Evolutionary conservation across 1,140 invertebrate species (phyloP), one percentile per base, ranked within the genome.

Genomic region (Ceratitis capitata): DNA sequence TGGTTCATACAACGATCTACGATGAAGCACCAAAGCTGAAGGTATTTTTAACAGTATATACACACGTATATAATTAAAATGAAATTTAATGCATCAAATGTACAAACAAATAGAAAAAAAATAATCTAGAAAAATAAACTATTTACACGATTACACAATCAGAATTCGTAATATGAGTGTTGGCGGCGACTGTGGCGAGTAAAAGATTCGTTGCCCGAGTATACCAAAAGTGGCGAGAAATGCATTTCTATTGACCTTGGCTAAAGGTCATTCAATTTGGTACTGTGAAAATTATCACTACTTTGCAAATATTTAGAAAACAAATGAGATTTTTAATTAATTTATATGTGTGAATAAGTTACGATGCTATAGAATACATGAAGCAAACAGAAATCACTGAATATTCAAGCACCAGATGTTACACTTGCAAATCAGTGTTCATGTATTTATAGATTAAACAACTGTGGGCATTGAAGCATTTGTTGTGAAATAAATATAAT

Each of bases 1-100:
- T 91, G 90, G 90, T 91, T 85, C 91, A 91, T 88, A 88, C 90
- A 88, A 88, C 90, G 49, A 90, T 91, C 85, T 91, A 91, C 83
- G 90, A 91, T 86, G 90, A 88, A 84, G 87, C 87, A 39, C 90
- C 90, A n/a, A 83, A 88, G 74, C 85, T 91, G 23, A 91, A 91
- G 90, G 90, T 91, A 91, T 85, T 87, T 56, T 47, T 49, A 26
- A 45, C 10, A 2, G 26, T 23, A 74, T n/a, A 61, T 1, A 23
- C 1, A 19, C 16, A 69, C 7, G n/a, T 35, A 16, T 61, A 7
- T 3, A 29, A 61, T 9, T 39, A 14, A 53, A 45, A 42, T 7
- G 16, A 69, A 64, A 61, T 56, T 5, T 35, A 42, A 6, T 45
- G n/a, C 87, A 51, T 78, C 86, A 87, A 85, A 87, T 19, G 29